Percentiles rank a stretch among this genome's conserved stretches.
These are phyloP conservation scores for Lampropteryx suffumata DNA, from an alignment of 2,888 invertebrate species.

Conservation along the genomic window DNA sequence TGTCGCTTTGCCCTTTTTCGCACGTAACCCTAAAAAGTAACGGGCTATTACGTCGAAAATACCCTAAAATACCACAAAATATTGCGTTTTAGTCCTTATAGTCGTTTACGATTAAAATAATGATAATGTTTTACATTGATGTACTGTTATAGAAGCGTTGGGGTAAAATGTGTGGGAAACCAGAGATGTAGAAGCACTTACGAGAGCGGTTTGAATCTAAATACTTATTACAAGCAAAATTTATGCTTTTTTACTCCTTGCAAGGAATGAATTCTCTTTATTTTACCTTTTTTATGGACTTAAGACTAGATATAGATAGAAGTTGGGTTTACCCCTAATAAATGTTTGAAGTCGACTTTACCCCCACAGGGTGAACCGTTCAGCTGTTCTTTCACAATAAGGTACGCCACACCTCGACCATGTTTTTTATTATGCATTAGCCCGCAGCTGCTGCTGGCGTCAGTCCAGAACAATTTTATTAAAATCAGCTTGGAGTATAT, in stretches of 20 bases:
- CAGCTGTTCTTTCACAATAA: too few relatives aligned
- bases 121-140: constrained; percentile 24
- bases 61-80: constrained; percentile 13
- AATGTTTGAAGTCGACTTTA: background rate
- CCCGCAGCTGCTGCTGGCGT: constrained; percentile 8
- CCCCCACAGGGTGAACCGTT: constrained; percentile 11
- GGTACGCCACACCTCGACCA: background rate
- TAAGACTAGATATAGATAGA: too few relatives aligned
- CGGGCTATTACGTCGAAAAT: constrained; percentile 24
- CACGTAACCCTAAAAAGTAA: constrained; percentile 28
- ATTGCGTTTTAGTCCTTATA: constrained; percentile 9
- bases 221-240: constrained; percentile 8
- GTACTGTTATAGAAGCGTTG: constrained; percentile 18
- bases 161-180: constrained; percentile 9
- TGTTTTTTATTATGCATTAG: constrained; percentile 23
- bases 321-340: too few relatives aligned
- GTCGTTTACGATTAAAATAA: constrained; percentile 19
- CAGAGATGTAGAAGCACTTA: constrained; percentile 6
- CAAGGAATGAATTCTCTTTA: too few relatives aligned
- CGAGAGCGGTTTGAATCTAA: background rate
- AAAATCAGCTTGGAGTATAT: constrained; percentile 24
- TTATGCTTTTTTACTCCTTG: background rate
- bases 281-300: too few relatives aligned
- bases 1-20: constrained; percentile 22
- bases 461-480: constrained; percentile 20